These are phyloP conservation scores for Eristalinus aeneus DNA, from an alignment of 2,888 invertebrate species.

Conservation along the genomic window DNA sequence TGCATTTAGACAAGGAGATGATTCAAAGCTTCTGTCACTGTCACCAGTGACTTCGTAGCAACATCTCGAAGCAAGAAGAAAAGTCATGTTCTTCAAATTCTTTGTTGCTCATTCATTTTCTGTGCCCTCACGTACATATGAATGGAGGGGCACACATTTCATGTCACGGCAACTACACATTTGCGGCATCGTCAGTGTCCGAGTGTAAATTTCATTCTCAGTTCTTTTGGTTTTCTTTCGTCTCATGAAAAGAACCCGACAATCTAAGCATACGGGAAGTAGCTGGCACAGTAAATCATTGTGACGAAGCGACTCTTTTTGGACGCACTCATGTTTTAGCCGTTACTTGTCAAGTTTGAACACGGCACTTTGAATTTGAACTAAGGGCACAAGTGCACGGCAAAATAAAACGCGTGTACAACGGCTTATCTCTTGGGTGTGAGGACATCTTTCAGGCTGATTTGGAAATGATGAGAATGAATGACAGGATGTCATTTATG, in stretches of 20 bases:
- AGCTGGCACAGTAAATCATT: background rate
- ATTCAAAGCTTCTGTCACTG: too few species aligned
- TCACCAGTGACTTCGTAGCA: too few species aligned
- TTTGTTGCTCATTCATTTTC: background rate
- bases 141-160: background rate
- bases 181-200: background rate
- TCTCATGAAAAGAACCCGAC: background rate
- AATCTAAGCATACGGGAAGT: background rate
- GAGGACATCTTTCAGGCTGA: too few species aligned
- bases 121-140: background rate
- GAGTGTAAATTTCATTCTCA: background rate
- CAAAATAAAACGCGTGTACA: too few species aligned
- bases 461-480: too few species aligned
- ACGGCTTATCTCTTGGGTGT: too few species aligned
- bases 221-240: background rate
- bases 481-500: too few species aligned
- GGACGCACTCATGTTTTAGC: background rate
- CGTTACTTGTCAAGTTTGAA: background rate
- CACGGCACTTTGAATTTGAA: too few species aligned
- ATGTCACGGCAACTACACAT: background rate
- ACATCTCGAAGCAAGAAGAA: too few species aligned
- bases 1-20: too few species aligned
- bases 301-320: background rate
- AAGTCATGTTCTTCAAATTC: too few species aligned
- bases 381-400: too few species aligned